Evolutionary conservation across 2,888 invertebrate genomes (phyloP).

Genomic region (Mythimna pallens): DNA sequence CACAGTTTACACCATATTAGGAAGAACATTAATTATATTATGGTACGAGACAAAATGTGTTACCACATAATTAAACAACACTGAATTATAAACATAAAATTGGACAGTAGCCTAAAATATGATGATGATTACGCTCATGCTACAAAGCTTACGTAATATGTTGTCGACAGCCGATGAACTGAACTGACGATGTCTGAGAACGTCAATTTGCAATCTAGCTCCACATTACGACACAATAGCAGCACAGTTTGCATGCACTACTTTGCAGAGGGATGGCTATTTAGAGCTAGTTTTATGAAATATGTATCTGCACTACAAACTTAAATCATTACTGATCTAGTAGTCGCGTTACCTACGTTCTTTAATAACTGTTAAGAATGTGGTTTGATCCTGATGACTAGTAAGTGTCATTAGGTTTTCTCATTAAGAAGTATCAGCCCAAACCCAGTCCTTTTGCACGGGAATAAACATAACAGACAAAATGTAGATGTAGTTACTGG

Average conservation of each 20-base stretch:
- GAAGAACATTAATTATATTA: too few relatives aligned
- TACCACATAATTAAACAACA: too few relatives aligned
- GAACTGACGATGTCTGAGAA: slow-evolving; percentile 8
- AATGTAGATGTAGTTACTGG: background rate
- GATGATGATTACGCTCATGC: background rate
- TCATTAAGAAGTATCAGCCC: too few relatives aligned
- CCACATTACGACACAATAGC: slow-evolving; percentile 27
- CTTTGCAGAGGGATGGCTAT: background rate
- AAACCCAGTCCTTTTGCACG: background rate
- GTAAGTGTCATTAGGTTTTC: background rate
- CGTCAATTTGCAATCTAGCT: slow-evolving; percentile 44
- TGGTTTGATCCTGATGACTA: too few relatives aligned
- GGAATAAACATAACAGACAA: background rate
- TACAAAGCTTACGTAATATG: slow-evolving; percentile 1
- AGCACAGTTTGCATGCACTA: slow-evolving; percentile 12
- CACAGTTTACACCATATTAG: too few relatives aligned
- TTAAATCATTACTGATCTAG: too few relatives aligned
- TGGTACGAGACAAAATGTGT: too few relatives aligned
- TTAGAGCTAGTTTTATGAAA: background rate
- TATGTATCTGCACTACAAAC: background rate
- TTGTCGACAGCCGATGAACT: slow-evolving; percentile 12
- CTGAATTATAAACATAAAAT: too few relatives aligned
- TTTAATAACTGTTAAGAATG: too few relatives aligned
- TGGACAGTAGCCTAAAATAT: too few relatives aligned
- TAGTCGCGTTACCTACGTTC: too few relatives aligned